Conservation (phyloP, 2,113 vertebrate genomes). For the Cololabis saira region DNA sequence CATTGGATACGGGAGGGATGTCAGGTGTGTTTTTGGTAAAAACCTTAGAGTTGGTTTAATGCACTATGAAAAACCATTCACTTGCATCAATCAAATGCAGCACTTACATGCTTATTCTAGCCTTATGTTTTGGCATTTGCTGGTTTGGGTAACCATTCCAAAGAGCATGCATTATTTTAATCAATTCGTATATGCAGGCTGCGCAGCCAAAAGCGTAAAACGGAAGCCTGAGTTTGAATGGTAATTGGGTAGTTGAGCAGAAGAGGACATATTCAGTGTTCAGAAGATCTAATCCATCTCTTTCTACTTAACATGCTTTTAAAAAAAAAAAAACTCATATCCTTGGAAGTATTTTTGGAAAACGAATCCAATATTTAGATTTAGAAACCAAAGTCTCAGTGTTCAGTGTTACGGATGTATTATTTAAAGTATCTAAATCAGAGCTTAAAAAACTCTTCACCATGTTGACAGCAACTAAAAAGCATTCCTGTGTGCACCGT, state of each 20-base stretch:
- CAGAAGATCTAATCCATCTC: slow-evolving; percentile 57
- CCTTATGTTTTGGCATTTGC: slow-evolving; percentile 74
- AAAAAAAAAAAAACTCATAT: slow-evolving; percentile 25
- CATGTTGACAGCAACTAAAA: slow-evolving; percentile 69
- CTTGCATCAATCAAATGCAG: slow-evolving; percentile 81
- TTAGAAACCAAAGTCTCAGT: slow-evolving; percentile 79
- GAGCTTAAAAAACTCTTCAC: slow-evolving; percentile 64
- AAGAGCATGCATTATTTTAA: slow-evolving; percentile 77
- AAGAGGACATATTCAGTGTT: slow-evolving; percentile 70
- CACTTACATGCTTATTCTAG: slow-evolving; percentile 79
- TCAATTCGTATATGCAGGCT: slow-evolving; percentile 82
- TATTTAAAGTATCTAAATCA: slow-evolving; percentile 55
- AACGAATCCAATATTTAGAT: slow-evolving; percentile 70
- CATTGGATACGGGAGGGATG: slow-evolving; percentile 72
- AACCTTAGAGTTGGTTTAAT: slow-evolving; percentile 77
- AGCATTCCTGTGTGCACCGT: slow-evolving; percentile 72
- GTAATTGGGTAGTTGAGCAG: slow-evolving; percentile 62
- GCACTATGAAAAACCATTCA: slow-evolving; percentile 75
- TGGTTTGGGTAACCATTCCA: slow-evolving; percentile 71
- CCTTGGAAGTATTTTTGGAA: slow-evolving; percentile 58
- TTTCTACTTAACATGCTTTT: slow-evolving; percentile 61
- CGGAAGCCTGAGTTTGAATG: slow-evolving; percentile 60
- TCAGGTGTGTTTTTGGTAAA: slow-evolving; percentile 73
- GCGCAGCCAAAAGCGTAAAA: slow-evolving; percentile 78
- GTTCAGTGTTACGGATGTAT: slow-evolving; percentile 60